These are phyloP conservation scores for Xenentodon cancila DNA, from an alignment of 2,797 vertebrate species.

Conservation along the genomic window DNA sequence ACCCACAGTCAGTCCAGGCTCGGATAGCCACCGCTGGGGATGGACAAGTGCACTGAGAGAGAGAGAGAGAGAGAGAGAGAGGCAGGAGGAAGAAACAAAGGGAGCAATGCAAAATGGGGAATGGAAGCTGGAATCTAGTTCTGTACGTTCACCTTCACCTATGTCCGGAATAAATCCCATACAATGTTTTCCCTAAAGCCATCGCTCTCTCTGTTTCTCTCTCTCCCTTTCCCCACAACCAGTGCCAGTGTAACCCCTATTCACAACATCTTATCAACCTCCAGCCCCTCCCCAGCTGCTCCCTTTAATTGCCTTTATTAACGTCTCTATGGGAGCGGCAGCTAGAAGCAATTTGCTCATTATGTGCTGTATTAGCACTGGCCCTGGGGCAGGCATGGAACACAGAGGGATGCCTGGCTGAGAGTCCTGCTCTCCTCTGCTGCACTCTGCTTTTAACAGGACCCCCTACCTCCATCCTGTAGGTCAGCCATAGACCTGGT, in stretches of 20 bases:
- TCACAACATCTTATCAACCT: constrained; percentile 70
- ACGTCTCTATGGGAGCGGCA: constrained; percentile 82
- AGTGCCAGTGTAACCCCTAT: constrained; percentile 54
- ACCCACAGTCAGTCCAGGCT: constrained; percentile 69
- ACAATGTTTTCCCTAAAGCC: constrained; percentile 41
- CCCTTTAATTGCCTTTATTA: constrained; percentile 84
- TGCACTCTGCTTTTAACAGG: constrained; percentile 60
- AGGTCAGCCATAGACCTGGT: constrained; percentile 37
- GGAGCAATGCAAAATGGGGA: constrained; percentile 19
- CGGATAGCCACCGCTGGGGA: constrained; percentile 66
- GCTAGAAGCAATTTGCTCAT: constrained; percentile 82
- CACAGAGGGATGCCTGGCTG: constrained; percentile 76
- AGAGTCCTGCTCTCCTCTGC: constrained; percentile 53
- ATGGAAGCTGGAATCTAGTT: constrained; percentile 20
- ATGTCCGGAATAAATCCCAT: constrained; percentile 48
- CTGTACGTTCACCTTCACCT: constrained; percentile 52
- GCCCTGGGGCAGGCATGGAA: constrained; percentile 76
- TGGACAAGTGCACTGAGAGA: constrained; percentile 58
- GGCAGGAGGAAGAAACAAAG: constrained; percentile 25
- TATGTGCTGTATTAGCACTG: constrained; percentile 80
- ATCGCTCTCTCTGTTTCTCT: constrained; percentile 14
- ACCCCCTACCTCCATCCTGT: constrained; percentile 62
- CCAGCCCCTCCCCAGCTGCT: constrained; percentile 74
- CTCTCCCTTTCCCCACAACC: constrained; percentile 21
- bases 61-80: constrained; percentile 46